Percentiles rank a stretch among this genome's conserved stretches.
These are phyloP conservation scores for Achroia grisella DNA, from an alignment of 1,140 invertebrate species.

Conservation along the genomic window DNA sequence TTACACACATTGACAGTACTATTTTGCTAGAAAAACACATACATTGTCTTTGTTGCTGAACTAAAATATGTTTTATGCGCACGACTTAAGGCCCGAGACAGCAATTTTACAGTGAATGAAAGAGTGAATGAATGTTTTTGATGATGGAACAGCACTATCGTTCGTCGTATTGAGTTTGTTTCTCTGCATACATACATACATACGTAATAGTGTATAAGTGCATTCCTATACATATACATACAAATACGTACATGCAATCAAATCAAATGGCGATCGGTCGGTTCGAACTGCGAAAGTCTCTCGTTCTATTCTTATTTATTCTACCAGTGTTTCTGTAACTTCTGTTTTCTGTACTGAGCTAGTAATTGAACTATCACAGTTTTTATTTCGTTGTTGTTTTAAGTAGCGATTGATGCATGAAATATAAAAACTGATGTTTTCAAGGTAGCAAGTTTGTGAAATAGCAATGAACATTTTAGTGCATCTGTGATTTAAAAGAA, in stretches of 20 bases:
- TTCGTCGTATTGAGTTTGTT: too few species aligned
- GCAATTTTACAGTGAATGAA: background rate
- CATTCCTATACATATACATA: too few species aligned
- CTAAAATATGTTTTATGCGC: background rate
- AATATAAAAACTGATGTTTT: constrained; percentile 14
- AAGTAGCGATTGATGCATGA: constrained; percentile 15
- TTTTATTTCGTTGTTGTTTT: background rate
- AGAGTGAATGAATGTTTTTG: background rate
- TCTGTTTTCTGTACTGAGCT: background rate
- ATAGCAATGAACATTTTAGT: constrained; percentile 36
- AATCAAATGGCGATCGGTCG: constrained; percentile 11
- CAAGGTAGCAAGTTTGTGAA: constrained; percentile 16
- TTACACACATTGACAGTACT: constrained; percentile 33
- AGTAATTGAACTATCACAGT: background rate
- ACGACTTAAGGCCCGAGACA: background rate
- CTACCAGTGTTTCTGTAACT: background rate
- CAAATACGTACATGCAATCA: too few species aligned
- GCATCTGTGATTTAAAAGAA: constrained; percentile 40
- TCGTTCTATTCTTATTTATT: constrained; percentile 12
- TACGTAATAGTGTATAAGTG: too few species aligned
- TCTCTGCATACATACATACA: too few species aligned
- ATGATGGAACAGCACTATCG: background rate
- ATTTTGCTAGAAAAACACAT: constrained; percentile 14
- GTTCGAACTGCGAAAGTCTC: constrained; percentile 19
- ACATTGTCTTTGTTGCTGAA: background rate